phyloP scores from a whole-genome alignment of 2,888 invertebrate genomes.

The Bugulina stolonifera region DNA sequence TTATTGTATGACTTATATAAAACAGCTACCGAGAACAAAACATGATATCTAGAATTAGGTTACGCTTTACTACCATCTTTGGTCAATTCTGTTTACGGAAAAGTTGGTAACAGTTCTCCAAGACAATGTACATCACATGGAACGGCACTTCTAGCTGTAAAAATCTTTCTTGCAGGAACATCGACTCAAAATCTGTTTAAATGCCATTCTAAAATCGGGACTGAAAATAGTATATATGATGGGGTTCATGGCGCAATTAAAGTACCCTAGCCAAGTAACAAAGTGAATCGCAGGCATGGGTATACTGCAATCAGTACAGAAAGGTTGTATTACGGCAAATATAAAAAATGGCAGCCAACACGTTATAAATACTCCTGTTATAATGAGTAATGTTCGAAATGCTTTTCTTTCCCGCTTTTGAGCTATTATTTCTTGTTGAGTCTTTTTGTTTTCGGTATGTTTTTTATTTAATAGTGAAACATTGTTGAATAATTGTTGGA shows the following conservation, averaged over 20 bases:
- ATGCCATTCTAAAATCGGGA: conserved; percentile 83
- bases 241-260: conserved; percentile 84
- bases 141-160: too few species aligned
- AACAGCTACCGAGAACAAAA: too few species aligned
- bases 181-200: conserved; percentile 67
- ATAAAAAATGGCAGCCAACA: conserved; percentile 94
- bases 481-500: conserved; percentile 2
- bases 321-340: conserved; percentile 75
- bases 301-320: conserved; percentile 58
- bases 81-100: too few species aligned
- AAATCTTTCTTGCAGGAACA: neutral
- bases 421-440: conserved; percentile 40
- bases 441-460: neutral
- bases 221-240: conserved; percentile 90
- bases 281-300: conserved; percentile 50
- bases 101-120: too few species aligned
- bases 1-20: too few species aligned
- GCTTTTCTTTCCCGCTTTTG: conserved; percentile 52
- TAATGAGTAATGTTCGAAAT: conserved; percentile 56
- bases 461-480: conserved; percentile 8
- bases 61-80: too few species aligned
- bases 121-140: too few species aligned
- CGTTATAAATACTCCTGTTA: conserved; percentile 87
- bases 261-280: conserved; percentile 78
- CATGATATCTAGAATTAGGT: too few species aligned